Conservation (phyloP, 1,140 invertebrate species). For the Leptonema lineaticorne region DNA sequence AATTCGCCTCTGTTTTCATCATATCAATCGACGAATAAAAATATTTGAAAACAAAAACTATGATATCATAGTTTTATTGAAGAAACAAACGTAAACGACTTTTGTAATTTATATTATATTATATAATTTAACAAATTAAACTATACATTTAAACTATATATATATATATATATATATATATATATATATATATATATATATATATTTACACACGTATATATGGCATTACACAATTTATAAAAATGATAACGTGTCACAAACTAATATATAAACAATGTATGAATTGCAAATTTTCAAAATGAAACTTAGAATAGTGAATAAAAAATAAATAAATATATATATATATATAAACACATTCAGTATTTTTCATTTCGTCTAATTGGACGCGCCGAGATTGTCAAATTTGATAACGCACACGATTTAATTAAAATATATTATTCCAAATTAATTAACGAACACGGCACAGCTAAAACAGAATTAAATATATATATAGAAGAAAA, state of each 20-base stretch:
- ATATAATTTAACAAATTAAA: too few relatives aligned
- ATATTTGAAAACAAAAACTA: too few relatives aligned
- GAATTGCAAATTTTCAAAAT: slow-evolving; percentile 9
- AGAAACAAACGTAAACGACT: too few relatives aligned
- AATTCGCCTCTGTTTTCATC: too few relatives aligned
- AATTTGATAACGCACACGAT: slow-evolving; percentile 16
- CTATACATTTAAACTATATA: too few relatives aligned
- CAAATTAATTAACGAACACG: slow-evolving; percentile 9
- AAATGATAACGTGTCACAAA: background rate
- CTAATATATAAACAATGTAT: background rate
- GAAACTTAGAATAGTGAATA: background rate
- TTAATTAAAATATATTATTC: slow-evolving; percentile 17
- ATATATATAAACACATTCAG: background rate
- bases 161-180: too few relatives aligned
- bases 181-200: too few relatives aligned
- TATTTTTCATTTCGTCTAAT: slow-evolving; percentile 10
- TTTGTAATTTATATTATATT: too few relatives aligned
- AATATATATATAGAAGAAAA: background rate
- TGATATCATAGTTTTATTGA: too few relatives aligned
- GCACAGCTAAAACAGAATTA: background rate
- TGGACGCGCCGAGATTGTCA: slow-evolving; percentile 15
- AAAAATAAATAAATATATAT: background rate
- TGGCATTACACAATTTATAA: background rate
- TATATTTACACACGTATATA: too few relatives aligned
- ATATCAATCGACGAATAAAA: too few relatives aligned